Evolutionary conservation across 2,797 vertebrate genomes (phyloP).

Genomic region (Lophius americanus): DNA sequence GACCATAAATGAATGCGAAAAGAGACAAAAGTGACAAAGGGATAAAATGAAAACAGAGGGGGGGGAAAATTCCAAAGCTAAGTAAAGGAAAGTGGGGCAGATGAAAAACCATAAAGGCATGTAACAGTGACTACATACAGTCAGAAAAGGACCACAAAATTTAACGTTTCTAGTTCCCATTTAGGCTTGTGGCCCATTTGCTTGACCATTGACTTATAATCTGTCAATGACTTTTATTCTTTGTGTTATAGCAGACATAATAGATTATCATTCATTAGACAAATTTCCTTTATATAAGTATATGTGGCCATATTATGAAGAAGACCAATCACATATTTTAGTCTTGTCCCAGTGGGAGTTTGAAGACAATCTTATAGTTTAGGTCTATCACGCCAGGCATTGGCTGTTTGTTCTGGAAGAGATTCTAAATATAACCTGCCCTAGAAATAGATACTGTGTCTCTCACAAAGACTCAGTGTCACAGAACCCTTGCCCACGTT

Average conservation of each 20-base stretch:
- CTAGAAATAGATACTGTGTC: slow-evolving; percentile 55
- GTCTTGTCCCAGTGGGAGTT: slow-evolving; percentile 5
- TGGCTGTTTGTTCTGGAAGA: slow-evolving; percentile 49
- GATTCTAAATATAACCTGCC: slow-evolving; percentile 73
- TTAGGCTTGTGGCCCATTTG: neutral
- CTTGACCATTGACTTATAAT: neutral
- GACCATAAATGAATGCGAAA: too few relatives aligned
- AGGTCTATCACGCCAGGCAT: slow-evolving; percentile 28
- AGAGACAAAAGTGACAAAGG: too few relatives aligned
- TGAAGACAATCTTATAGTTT: slow-evolving; percentile 34
- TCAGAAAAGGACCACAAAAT: neutral
- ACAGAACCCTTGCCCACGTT: neutral
- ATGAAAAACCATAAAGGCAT: too few relatives aligned
- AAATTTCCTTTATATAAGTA: neutral
- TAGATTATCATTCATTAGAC: neutral
- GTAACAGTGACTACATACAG: neutral
- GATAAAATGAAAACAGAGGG: too few relatives aligned
- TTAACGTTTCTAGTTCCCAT: neutral
- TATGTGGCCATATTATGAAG: neutral
- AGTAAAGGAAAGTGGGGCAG: too few relatives aligned
- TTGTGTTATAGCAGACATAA: too few relatives aligned
- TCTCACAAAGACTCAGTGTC: slow-evolving; percentile 37
- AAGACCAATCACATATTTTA: neutral
- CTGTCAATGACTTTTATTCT: neutral
- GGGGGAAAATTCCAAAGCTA: too few relatives aligned